Percentiles rank a stretch among this genome's conserved stretches.
phyloP scores from a whole-genome alignment of 2,888 invertebrate species.

The Tetheella fluctuosa region DNA sequence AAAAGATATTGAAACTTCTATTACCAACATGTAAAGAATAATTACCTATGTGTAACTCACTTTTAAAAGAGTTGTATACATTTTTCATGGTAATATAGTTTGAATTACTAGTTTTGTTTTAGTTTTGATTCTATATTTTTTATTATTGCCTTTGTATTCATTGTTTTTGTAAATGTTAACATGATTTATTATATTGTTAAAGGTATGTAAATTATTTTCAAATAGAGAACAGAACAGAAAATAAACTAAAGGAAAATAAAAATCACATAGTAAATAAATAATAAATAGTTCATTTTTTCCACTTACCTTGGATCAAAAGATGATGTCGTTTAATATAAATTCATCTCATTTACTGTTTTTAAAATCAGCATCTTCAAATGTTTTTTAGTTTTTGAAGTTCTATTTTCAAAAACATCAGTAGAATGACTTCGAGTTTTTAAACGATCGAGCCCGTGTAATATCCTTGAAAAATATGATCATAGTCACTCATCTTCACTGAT shows the following conservation, averaged over 20 bases:
- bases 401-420: neutral
- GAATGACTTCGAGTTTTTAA: neutral
- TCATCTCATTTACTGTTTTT: neutral
- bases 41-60: too few relatives aligned
- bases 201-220: too few relatives aligned
- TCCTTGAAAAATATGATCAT: constrained; percentile 38
- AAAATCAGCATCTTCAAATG: neutral
- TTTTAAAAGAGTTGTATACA: too few relatives aligned
- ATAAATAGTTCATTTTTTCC: neutral
- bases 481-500: constrained; percentile 57
- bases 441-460: neutral
- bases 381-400: neutral
- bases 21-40: too few relatives aligned
- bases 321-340: neutral
- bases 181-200: too few relatives aligned
- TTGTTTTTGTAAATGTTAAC: too few relatives aligned
- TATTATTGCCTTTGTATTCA: too few relatives aligned
- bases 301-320: neutral
- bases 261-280: neutral
- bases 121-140: too few relatives aligned
- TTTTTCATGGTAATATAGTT: too few relatives aligned
- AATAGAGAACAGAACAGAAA: too few relatives aligned
- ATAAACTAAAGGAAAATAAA: neutral
- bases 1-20: too few relatives aligned
- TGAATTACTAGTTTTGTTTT: too few relatives aligned